Evolutionary conservation across 2,797 vertebrate genomes (phyloP), one percentile per base, ranked within the genome.

Genomic region (Hydrocynus forskahlii): DNA sequence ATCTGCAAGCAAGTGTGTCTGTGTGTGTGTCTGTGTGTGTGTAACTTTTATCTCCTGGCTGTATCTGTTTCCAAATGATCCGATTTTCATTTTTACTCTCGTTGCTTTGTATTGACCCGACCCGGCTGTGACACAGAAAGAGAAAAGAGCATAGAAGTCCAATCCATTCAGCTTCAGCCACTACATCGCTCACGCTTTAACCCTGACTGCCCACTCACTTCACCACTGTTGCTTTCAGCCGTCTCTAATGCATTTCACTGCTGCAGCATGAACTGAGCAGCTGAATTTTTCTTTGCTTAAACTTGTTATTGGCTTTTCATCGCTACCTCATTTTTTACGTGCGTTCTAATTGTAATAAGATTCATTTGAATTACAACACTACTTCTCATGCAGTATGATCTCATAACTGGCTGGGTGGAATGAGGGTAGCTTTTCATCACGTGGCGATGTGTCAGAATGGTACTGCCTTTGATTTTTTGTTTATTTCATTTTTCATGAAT

Each of bases 251-350:
- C 76, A 52, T 85, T 88, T 80, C 80, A 73, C 52, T 80, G 68
- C 63, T 45, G 66, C 38, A 76, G 80, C 79, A 70, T 13, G 45
- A 80, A 85, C 87, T 83, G 75, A 85, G 89, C 60, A 35, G 75
- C 79, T 57, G 54, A 69, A 79, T 13, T 64, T 83, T 89, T 89
- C 83, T 90, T 91, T 89, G 85, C 80, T 78, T 79, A 83, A 88
- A 87, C 86, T 87, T 69, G 69, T 81, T 76, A 86, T 74, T 85
- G 75, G 17, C 19, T 83, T 13, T 86, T 89, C 84, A 88, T 91
- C 88, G 84, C 71, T 83, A 78, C 62, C 63, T 43, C 62, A 54
- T n/a, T 68, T 60, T 71, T 57, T 84, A 78, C 78, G 75, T 14
- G 2, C 35, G 66, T 80, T 88, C 57, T 52, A 13, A 87, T 57